A percentile compares a stretch with the other conserved stretches of the same genome.
phyloP scores from a whole-genome alignment of 1,140 invertebrate genomes.

The Diachasmimorpha longicaudata region DNA sequence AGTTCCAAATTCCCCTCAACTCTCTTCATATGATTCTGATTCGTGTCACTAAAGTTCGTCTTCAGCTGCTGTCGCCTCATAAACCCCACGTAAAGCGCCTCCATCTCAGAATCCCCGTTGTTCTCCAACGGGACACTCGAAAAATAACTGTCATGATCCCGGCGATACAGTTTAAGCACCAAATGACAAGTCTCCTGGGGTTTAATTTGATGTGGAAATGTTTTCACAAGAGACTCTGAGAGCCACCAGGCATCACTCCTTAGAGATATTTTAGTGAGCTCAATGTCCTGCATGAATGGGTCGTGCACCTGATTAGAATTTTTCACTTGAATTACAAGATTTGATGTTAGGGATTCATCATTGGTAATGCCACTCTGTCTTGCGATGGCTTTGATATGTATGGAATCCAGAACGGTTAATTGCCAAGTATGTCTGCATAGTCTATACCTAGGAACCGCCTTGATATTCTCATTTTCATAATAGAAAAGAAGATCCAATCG shows the following conservation, averaged over 20 bases:
- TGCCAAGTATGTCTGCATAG: slow-evolving; percentile 73
- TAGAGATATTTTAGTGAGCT: slow-evolving; percentile 65
- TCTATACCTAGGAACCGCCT: slow-evolving; percentile 65
- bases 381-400: slow-evolving; percentile 67
- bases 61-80: slow-evolving; percentile 46
- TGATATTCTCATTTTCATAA: slow-evolving; percentile 68
- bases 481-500: slow-evolving; percentile 75
- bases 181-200: slow-evolving; percentile 65
- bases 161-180: slow-evolving; percentile 57
- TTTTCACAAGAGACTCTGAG: slow-evolving; percentile 49
- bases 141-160: slow-evolving; percentile 38
- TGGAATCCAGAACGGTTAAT: slow-evolving; percentile 72
- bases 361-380: slow-evolving; percentile 62
- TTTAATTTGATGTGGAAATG: slow-evolving; percentile 55
- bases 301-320: slow-evolving; percentile 73
- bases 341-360: slow-evolving; percentile 63
- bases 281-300: slow-evolving; percentile 66
- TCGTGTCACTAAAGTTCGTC: slow-evolving; percentile 31
- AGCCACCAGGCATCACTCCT: slow-evolving; percentile 65
- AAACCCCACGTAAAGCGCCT: slow-evolving; percentile 50
- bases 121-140: slow-evolving; percentile 52
- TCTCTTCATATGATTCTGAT: slow-evolving; percentile 18
- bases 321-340: slow-evolving; percentile 69
- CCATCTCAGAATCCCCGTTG: slow-evolving; percentile 35
- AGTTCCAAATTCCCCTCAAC: background rate